Evolutionary conservation across 1,140 invertebrate genomes (phyloP).

Genomic region (Drosophila paulistorum): DNA sequence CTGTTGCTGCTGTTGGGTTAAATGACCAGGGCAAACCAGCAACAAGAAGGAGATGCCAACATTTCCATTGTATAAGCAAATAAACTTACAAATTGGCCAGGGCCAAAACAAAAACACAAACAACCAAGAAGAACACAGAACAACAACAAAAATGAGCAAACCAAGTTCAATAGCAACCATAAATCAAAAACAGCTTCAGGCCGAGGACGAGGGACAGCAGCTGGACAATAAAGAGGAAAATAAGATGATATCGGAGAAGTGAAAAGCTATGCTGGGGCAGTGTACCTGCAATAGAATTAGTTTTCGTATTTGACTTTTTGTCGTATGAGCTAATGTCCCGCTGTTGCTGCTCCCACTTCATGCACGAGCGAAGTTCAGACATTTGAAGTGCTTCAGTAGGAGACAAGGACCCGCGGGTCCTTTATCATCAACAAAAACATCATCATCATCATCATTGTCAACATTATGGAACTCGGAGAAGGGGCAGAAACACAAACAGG

Average conservation of each 20-base stretch:
- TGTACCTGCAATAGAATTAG: constrained; percentile 73
- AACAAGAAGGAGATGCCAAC: constrained; percentile 26
- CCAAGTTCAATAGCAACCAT: constrained; percentile 71
- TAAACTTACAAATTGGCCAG: constrained; percentile 73
- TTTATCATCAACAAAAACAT: constrained; percentile 53
- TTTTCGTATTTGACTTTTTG: constrained; percentile 73
- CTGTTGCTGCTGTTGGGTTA: constrained; percentile 51
- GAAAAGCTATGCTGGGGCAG: constrained; percentile 18
- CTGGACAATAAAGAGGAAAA: constrained; percentile 1
- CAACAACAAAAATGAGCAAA: constrained; percentile 17
- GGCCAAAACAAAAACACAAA: constrained; percentile 33
- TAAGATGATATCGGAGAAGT: not conserved
- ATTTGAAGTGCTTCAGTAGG: constrained; percentile 48
- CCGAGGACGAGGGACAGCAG: constrained; percentile 30
- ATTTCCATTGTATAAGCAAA: constrained; percentile 60
- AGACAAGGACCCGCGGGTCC: constrained; percentile 28
- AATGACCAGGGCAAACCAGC: constrained; percentile 38
- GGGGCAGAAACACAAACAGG: constrained; percentile 41
- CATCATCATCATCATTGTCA: constrained; percentile 19
- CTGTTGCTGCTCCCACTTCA: constrained; percentile 31
- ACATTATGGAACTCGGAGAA: constrained; percentile 21
- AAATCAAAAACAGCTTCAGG: constrained; percentile 69
- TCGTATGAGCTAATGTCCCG: constrained; percentile 30
- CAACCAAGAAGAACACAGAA: constrained; percentile 14
- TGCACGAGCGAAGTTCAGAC: constrained; percentile 66